Evolutionary conservation across 2,888 invertebrate species (phyloP).

Genomic region (Caenorhabditis macrosperma): DNA sequence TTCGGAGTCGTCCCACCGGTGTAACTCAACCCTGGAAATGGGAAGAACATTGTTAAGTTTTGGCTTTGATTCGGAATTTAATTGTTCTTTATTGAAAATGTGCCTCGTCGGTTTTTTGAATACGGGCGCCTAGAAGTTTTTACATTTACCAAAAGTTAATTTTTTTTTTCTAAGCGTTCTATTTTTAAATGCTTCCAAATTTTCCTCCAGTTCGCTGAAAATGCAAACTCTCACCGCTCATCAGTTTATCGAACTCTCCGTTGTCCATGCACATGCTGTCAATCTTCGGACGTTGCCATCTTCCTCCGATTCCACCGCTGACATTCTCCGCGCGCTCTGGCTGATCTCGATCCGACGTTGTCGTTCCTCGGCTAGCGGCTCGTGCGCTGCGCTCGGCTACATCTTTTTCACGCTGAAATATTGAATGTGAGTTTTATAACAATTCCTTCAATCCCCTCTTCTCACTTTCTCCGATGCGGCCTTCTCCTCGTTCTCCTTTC

Average conservation of each 20-base stretch:
- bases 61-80: no score
- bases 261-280: conserved; percentile 75
- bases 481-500: conserved; percentile 64
- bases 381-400: conserved; percentile 63
- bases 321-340: conserved; percentile 64
- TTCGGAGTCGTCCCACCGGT: conserved; percentile 61
- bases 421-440: neutral
- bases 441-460: neutral
- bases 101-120: no score
- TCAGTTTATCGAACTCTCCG: conserved; percentile 78
- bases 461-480: conserved; percentile 60
- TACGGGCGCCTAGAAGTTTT: no score
- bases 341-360: conserved; percentile 51
- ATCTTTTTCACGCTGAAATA: conserved; percentile 62
- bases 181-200: neutral
- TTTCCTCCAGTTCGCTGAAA: no score
- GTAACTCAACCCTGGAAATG: conserved; percentile 66
- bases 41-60: neutral
- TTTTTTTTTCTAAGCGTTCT: no score
- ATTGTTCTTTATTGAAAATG: no score
- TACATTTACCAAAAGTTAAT: no score
- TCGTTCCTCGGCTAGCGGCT: conserved; percentile 22
- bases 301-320: conserved; percentile 31
- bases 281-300: conserved; percentile 65
- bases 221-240: conserved; percentile 65